Evolutionary conservation across 2,888 invertebrate genomes (phyloP), one percentile per base, ranked within the genome.

Genomic region (Deladenus siricidicola): DNA sequence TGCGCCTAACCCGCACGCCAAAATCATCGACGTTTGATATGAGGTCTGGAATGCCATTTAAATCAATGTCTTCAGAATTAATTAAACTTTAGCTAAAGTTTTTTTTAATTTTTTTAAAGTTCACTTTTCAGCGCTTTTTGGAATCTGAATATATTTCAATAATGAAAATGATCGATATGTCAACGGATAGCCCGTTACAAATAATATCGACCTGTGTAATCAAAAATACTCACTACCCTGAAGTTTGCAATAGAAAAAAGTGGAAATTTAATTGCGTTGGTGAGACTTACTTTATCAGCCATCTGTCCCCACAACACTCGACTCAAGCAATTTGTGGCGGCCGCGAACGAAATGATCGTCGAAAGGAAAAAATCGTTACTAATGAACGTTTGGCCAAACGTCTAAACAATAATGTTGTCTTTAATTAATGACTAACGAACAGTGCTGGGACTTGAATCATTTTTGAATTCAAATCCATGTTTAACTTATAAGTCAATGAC

Each of bases 361-460:
- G 76, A 74, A n/a, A 76, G 62, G 52, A 75, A 76, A 34, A 73
- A 68, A 60, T 76, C 76, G 34, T 71, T 70, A 4, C 65, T 55
- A 47, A 76, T 74, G 64, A 76, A 76, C 26, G 70, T 70, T 50
- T 74, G 73, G 39, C 75, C 76, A 54, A 67, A 76, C 0, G 74
- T 66, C 71, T 70, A 43, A 56, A 68, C 14, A 34, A 34, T 34
- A n/a, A n/a, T n/a, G n/a, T n/a, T n/a, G n/a, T n/a, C n/a, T n/a
- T n/a, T n/a, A n/a, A n/a, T n/a, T n/a, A n/a, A n/a, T n/a, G n/a
- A n/a, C n/a, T n/a, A n/a, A n/a, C n/a, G n/a, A n/a, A n/a, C n/a
- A n/a, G n/a, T n/a, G n/a, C n/a, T n/a, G n/a, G n/a, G n/a, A n/a
- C n/a, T n/a, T n/a, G n/a, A n/a, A n/a, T n/a, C n/a, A n/a, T n/a